phyloP scores from a whole-genome alignment of 2,888 invertebrate species.

The Heliconius ethilla region DNA sequence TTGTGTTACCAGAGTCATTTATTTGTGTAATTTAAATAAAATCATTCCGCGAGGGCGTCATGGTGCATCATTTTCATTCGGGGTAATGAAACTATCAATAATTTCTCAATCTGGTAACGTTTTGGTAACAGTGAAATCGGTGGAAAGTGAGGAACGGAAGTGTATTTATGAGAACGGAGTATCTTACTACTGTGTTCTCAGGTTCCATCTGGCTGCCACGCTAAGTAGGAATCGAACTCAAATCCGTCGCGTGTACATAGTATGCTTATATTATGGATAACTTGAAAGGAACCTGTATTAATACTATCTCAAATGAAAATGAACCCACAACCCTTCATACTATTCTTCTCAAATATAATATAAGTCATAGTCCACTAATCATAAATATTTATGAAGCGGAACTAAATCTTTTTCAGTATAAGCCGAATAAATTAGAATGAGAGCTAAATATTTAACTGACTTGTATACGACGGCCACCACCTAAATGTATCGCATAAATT shows the following conservation, averaged over 20 bases:
- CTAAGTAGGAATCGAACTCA: neutral
- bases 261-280: neutral
- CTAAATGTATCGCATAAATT: constrained; percentile 79
- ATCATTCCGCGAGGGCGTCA: too few species aligned
- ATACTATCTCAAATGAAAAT: neutral
- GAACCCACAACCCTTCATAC: neutral
- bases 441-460: constrained; percentile 76
- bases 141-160: too few species aligned
- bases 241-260: neutral
- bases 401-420: constrained; percentile 69
- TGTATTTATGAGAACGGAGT: too few species aligned
- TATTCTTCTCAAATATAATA: neutral
- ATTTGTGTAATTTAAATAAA: too few species aligned
- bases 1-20: neutral
- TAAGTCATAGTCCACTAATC: constrained; percentile 50
- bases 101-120: too few species aligned
- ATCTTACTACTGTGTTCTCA: too few species aligned
- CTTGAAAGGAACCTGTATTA: neutral
- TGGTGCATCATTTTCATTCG: too few species aligned
- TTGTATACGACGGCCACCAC: constrained; percentile 73
- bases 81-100: too few species aligned
- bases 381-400: constrained; percentile 65
- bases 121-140: too few species aligned
- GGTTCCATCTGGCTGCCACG: too few species aligned
- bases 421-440: constrained; percentile 74